These are phyloP conservation scores for Carcharodon carcharias DNA, from an alignment of 2,797 vertebrate genomes.

Conservation along the genomic window DNA sequence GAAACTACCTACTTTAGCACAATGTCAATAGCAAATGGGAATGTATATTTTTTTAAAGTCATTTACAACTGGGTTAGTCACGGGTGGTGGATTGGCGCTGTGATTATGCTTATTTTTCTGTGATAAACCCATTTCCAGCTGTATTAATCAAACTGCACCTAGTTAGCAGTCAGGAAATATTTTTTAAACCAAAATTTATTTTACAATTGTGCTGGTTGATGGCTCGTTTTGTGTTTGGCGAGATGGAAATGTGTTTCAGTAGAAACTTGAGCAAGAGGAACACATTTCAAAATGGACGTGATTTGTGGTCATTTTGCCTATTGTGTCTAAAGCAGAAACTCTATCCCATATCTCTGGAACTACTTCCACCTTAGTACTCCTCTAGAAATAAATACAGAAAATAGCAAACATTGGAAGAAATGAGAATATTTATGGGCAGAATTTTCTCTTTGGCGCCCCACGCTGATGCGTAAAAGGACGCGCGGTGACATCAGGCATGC, in stretches of 20 bases:
- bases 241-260: background rate
- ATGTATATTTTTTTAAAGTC: background rate
- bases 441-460: no score
- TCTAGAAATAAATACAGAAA: no score
- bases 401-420: no score
- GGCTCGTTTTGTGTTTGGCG: background rate
- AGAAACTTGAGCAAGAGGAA: background rate
- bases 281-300: background rate
- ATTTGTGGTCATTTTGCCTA: background rate
- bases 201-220: background rate
- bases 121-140: background rate
- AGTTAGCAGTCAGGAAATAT: background rate
- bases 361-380: no score
- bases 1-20: background rate
- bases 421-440: no score
- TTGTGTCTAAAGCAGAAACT: background rate
- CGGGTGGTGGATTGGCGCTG: background rate
- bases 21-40: background rate
- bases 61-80: background rate
- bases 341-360: background rate
- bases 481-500: no score
- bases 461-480: no score
- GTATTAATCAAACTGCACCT: background rate
- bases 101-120: background rate
- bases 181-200: background rate